phyloP scores from a whole-genome alignment of 2,113 vertebrate species.

The Chrysemys picta region DNA sequence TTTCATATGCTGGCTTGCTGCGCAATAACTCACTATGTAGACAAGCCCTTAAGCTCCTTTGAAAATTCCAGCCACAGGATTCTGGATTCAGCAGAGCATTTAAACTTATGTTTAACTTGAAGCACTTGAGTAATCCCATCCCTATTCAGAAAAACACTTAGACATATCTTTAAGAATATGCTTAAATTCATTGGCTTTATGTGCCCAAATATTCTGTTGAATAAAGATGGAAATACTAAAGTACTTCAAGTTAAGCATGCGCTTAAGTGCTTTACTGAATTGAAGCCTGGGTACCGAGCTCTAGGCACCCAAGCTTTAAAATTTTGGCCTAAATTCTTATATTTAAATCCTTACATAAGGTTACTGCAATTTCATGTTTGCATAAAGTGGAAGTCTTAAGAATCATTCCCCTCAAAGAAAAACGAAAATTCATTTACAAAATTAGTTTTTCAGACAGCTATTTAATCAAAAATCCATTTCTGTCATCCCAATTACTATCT shows the following conservation, averaged over 20 bases:
- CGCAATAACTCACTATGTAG: not conserved
- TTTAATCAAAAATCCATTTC: not conserved
- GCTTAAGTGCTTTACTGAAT: not conserved
- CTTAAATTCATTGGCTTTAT: not conserved
- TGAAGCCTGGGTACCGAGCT: not conserved
- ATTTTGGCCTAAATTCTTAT: slow-evolving; percentile 11
- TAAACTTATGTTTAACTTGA: not conserved
- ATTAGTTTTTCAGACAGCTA: not conserved
- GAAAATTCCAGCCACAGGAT: not conserved
- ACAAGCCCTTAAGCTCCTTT: not conserved
- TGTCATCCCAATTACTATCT: not conserved
- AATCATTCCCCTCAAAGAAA: not conserved
- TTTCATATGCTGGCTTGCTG: not conserved
- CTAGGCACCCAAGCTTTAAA: not conserved
- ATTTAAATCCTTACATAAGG: not conserved
- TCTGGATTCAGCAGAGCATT: not conserved
- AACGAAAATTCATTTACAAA: not conserved
- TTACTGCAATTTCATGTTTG: not conserved
- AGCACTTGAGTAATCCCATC: not conserved
- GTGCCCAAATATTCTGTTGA: not conserved
- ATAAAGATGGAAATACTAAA: not conserved
- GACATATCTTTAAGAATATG: not conserved
- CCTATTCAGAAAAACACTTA: not conserved
- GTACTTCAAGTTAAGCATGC: not conserved
- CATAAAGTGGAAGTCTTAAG: not conserved